Conservation (phyloP, 1,140 invertebrate species). For the Bombus waltoni region DNA sequence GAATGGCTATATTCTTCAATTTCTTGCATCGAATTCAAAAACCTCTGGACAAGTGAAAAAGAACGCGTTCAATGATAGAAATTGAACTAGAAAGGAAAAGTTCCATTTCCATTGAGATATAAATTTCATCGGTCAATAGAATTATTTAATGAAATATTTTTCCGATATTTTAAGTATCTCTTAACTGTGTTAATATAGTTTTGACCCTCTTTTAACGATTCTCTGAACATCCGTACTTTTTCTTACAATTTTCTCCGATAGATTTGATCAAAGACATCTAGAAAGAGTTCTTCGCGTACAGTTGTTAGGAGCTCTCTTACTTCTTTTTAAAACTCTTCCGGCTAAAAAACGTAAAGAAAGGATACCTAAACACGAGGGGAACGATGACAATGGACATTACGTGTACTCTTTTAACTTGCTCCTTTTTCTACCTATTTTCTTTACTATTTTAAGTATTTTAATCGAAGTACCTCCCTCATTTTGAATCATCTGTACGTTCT, state of each 20-base stretch:
- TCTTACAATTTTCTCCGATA: background rate
- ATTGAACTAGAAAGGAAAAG: background rate
- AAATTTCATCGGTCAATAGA: background rate
- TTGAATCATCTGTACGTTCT: background rate
- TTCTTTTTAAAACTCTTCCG: background rate
- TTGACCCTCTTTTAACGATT: background rate
- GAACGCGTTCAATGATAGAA: background rate
- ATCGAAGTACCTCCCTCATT: background rate
- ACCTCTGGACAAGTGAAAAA: background rate
- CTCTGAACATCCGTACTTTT: background rate
- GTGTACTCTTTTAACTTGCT: background rate
- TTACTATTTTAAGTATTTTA: background rate
- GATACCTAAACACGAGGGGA: background rate
- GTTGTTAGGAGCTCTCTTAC: background rate
- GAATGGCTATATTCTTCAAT: background rate
- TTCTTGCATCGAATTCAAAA: no score
- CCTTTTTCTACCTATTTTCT: background rate
- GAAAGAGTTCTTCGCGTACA: background rate
- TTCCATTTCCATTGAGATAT: background rate
- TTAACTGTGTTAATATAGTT: background rate
- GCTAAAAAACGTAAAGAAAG: background rate
- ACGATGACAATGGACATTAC: slow-evolving; percentile 3
- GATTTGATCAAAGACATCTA: slow-evolving; percentile 8
- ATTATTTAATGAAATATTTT: slow-evolving; percentile 1
- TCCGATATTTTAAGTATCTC: no score